Conservation (phyloP, 2,888 invertebrate species). For the Pseudococcus viburni region DNA sequence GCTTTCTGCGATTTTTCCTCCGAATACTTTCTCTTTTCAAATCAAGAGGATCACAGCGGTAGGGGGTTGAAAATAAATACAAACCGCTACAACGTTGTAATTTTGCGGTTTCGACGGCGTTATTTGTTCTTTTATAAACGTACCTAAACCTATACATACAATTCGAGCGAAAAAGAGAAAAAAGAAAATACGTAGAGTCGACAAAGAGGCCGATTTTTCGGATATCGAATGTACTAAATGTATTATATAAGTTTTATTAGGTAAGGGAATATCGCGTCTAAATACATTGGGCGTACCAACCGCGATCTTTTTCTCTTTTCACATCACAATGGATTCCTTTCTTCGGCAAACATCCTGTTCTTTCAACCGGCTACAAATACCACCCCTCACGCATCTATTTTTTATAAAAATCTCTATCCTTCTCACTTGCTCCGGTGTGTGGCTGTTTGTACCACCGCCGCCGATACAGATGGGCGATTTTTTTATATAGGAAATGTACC, state of each 20-base stretch:
- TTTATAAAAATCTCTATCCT: background rate
- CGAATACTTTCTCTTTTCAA: background rate
- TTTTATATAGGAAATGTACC: constrained; percentile 61
- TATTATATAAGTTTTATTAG: constrained; percentile 45
- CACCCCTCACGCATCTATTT: constrained; percentile 35
- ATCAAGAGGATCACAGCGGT: background rate
- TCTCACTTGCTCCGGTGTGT: background rate
- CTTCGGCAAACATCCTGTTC: constrained; percentile 66
- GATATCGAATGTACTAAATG: constrained; percentile 53
- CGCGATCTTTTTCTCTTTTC: constrained; percentile 46
- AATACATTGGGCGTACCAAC: constrained; percentile 42
- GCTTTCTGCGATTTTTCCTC: background rate
- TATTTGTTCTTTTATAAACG: background rate
- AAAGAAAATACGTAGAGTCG: background rate
- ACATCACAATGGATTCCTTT: constrained; percentile 58
- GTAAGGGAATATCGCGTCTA: constrained; percentile 40
- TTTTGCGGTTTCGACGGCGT: constrained; percentile 30
- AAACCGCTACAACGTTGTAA: background rate
- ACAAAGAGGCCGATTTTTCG: constrained; percentile 34
- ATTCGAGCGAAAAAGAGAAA: background rate
- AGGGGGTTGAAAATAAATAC: background rate
- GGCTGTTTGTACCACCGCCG: background rate
- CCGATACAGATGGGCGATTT: constrained; percentile 56
- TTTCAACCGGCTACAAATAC: constrained; percentile 57
- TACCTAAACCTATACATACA: background rate